Evolutionary conservation across 53 echinoderm and acorn worm genomes (phyloP).

Genomic region (Zoroaster sp.): DNA sequence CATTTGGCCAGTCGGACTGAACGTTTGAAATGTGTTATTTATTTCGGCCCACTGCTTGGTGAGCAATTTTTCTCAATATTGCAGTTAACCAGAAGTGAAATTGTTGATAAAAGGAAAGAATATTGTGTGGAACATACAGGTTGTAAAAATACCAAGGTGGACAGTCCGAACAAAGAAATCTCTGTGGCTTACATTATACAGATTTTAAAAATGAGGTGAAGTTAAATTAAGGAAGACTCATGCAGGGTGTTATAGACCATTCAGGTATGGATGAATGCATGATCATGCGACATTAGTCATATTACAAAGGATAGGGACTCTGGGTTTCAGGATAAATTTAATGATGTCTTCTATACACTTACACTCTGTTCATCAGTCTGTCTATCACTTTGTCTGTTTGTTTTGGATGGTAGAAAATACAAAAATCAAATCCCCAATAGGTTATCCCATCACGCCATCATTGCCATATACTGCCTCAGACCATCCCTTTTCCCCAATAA

Average conservation of each 20-base stretch:
- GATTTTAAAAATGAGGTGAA: too few relatives aligned
- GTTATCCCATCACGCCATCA: too few relatives aligned
- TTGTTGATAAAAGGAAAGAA: not conserved
- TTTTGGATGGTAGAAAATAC: too few relatives aligned
- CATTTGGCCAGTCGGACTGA: slow-evolving; percentile 1
- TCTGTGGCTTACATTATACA: not conserved
- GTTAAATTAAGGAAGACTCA: not conserved
- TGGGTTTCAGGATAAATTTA: too few relatives aligned
- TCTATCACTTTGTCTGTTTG: too few relatives aligned
- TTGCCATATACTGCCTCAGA: too few relatives aligned
- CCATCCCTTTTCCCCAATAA: too few relatives aligned
- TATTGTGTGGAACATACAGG: not conserved
- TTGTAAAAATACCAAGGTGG: not conserved
- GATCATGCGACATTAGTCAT: not conserved
- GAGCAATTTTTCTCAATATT: not conserved
- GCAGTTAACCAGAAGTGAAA: not conserved
- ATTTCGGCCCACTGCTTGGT: not conserved
- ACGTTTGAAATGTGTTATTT: not conserved
- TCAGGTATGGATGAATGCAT: not conserved
- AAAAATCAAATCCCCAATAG: too few relatives aligned
- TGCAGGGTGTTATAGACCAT: not conserved
- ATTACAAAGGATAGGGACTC: not conserved
- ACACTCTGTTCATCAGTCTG: too few relatives aligned
- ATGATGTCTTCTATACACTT: too few relatives aligned
- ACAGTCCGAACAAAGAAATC: too few relatives aligned